Evolutionary conservation across 2,888 invertebrate genomes (phyloP).

Genomic region (Xanthia togata): DNA sequence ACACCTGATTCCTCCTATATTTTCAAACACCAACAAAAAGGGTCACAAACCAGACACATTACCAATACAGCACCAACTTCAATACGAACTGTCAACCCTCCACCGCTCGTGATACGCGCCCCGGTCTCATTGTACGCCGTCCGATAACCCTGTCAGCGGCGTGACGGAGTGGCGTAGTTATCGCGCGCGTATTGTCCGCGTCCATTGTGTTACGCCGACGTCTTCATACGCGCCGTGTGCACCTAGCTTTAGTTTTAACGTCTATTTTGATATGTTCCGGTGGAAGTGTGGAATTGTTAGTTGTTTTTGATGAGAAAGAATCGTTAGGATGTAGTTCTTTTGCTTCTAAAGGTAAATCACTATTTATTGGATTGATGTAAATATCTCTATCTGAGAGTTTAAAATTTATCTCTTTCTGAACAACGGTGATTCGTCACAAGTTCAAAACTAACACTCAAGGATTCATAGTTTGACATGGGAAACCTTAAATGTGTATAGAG

Average conservation of each 20-base stretch:
- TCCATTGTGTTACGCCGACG: slow-evolving; percentile 83
- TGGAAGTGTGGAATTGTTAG: slow-evolving; percentile 23
- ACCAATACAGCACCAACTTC: slow-evolving; percentile 24
- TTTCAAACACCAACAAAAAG: slow-evolving; percentile 21
- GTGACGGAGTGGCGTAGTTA: slow-evolving; percentile 89
- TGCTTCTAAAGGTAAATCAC: neutral
- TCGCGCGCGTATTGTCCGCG: slow-evolving; percentile 85
- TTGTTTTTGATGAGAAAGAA: slow-evolving; percentile 16
- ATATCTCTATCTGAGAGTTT: neutral
- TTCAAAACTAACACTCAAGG: neutral
- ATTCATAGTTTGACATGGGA: neutral
- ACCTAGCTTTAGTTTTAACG: slow-evolving; percentile 68
- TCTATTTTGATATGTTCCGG: slow-evolving; percentile 58
- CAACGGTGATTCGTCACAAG: neutral
- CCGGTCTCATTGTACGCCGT: slow-evolving; percentile 74
- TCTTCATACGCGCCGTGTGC: slow-evolving; percentile 79
- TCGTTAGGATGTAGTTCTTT: neutral
- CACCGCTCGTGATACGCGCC: slow-evolving; percentile 66
- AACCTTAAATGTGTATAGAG: neutral
- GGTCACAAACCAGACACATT: slow-evolving; percentile 30
- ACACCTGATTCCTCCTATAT: neutral
- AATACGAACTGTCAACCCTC: slow-evolving; percentile 63
- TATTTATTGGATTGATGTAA: neutral
- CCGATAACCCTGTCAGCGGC: slow-evolving; percentile 89
- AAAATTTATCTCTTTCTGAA: too few relatives aligned